These are phyloP conservation scores for Sphaerodactylus townsendi DNA, from an alignment of 2,113 vertebrate genomes.

Conservation along the genomic window DNA sequence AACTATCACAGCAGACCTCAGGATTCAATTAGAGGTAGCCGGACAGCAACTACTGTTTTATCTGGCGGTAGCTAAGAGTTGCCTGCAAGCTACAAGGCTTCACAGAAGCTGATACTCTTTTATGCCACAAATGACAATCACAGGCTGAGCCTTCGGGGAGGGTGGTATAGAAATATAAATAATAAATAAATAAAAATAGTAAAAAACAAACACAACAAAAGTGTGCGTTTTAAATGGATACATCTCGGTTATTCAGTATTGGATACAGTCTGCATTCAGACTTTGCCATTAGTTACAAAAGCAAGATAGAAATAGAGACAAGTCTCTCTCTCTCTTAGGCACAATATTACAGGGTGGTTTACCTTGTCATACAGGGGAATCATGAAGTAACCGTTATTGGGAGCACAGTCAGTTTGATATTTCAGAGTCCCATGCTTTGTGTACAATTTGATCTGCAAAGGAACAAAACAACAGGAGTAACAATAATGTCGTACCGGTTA, in stretches of 20 bases:
- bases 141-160: too few species aligned
- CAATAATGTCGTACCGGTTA: accelerated
- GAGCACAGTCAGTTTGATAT: conserved; percentile 97
- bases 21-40: too few species aligned
- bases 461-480: not conserved
- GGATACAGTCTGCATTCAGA: not conserved
- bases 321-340: not conserved
- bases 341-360: conserved; percentile 23
- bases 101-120: too few species aligned
- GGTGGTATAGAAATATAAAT: too few species aligned
- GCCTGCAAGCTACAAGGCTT: too few species aligned
- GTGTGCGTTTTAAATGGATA: too few species aligned
- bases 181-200: too few species aligned
- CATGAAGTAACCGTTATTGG: conserved; percentile 99
- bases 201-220: too few species aligned
- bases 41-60: too few species aligned
- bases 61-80: too few species aligned
- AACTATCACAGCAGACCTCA: too few species aligned
- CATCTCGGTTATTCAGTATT: not conserved
- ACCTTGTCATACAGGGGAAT: conserved; percentile 99
- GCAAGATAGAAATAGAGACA: not conserved
- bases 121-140: too few species aligned
- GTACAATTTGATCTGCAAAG: conserved; percentile 90
- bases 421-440: conserved; percentile 98
- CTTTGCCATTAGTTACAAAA: not conserved